Conservation (phyloP, 2,888 invertebrate species). For the Yponomeuta malinellus region DNA sequence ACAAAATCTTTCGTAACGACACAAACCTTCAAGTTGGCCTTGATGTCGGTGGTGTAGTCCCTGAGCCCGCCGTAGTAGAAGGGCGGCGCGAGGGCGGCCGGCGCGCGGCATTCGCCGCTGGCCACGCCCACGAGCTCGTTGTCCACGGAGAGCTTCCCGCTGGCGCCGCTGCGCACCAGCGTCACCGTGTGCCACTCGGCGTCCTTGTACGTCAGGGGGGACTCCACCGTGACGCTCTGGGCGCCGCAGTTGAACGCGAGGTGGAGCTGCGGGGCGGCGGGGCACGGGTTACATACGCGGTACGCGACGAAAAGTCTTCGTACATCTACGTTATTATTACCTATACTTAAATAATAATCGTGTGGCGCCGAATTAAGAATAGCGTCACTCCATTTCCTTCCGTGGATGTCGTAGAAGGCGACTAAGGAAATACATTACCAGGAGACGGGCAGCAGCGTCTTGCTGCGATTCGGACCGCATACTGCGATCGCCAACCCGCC, state of each 20-base stretch:
- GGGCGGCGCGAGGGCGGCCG: conserved; percentile 80
- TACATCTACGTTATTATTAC: too few relatives aligned
- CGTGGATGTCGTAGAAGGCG: too few relatives aligned
- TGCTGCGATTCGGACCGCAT: too few relatives aligned
- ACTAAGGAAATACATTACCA: too few relatives aligned
- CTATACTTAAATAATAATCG: too few relatives aligned
- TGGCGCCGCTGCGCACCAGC: conserved; percentile 77
- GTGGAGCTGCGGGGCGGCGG: conserved; percentile 65
- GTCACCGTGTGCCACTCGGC: conserved; percentile 86
- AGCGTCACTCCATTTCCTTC: too few relatives aligned
- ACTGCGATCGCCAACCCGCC: too few relatives aligned
- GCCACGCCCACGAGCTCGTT: conserved; percentile 72
- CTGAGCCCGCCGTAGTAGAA: conserved; percentile 89
- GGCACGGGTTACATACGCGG: too few relatives aligned
- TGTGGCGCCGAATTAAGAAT: too few relatives aligned
- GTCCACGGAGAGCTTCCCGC: conserved; percentile 82
- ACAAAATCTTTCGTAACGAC: too few relatives aligned
- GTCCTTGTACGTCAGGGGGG: conserved; percentile 79
- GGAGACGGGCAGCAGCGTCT: too few relatives aligned
- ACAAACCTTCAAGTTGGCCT: conserved; percentile 29
- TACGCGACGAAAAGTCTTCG: too few relatives aligned
- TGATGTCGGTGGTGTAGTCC: conserved; percentile 47
- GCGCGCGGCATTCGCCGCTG: conserved; percentile 54
- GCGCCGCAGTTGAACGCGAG: conserved; percentile 84
- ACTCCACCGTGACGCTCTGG: conserved; percentile 75